Conservation (phyloP, 1,140 invertebrate genomes). For the Cotesia vestalis region DNA sequence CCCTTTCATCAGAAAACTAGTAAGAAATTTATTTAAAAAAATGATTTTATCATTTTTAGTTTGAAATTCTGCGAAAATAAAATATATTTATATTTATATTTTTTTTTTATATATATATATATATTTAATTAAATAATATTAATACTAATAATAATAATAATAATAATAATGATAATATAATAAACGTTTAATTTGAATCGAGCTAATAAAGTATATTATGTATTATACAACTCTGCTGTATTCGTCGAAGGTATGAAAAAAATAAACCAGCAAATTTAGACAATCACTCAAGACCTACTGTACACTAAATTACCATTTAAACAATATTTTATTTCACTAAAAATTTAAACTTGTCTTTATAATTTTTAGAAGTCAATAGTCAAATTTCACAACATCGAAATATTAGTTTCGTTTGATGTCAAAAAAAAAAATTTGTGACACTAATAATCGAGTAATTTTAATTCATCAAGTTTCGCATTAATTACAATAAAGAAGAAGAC, state of each 20-base stretch:
- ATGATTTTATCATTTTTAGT: too few relatives aligned
- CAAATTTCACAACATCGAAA: too few relatives aligned
- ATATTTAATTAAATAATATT: too few relatives aligned
- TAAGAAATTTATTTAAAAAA: too few relatives aligned
- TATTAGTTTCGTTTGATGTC: too few relatives aligned
- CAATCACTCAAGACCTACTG: conserved; percentile 6
- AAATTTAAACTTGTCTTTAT: neutral
- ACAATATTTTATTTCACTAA: too few relatives aligned
- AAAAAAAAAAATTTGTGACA: neutral
- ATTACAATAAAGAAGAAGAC: conserved; percentile 25
- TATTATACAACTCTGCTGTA: conserved; percentile 1
- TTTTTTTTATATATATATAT: too few relatives aligned
- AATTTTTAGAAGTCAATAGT: neutral
- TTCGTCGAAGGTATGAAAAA: conserved; percentile 9
- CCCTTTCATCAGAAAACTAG: too few relatives aligned
- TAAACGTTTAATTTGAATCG: conserved; percentile 1
- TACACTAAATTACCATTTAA: neutral
- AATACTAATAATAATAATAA: too few relatives aligned
- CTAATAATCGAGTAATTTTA: conserved; percentile 18
- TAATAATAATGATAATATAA: conserved; percentile 4
- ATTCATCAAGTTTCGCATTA: conserved; percentile 25
- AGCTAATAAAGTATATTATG: neutral
- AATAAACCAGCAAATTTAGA: conserved; percentile 2
- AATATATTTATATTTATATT: too few relatives aligned
- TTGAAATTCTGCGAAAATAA: too few relatives aligned